phyloP scores from a whole-genome alignment of 2,888 invertebrate genomes.

The Brachyopa scutellaris region DNA sequence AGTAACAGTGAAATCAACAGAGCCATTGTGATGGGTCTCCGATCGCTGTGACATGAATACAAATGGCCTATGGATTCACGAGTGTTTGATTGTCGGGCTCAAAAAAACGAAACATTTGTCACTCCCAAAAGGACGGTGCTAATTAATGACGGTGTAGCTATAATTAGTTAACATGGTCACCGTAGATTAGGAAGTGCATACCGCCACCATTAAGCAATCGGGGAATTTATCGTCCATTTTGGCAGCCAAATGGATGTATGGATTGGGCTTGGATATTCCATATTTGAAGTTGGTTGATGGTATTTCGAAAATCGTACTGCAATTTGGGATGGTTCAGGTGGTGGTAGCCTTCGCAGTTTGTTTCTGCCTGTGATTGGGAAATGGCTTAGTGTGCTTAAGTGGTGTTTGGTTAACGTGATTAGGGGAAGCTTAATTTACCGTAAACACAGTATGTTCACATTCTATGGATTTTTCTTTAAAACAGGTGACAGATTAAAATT shows the following conservation, averaged over 20 bases:
- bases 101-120: conserved; percentile 29
- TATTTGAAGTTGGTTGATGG: conserved; percentile 6
- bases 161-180: conserved; percentile 57
- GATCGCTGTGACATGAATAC: conserved; percentile 46
- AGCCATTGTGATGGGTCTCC: conserved; percentile 28
- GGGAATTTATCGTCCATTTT: conserved; percentile 2
- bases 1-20: conserved; percentile 58
- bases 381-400: background rate
- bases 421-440: background rate
- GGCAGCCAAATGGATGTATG: conserved; percentile 15
- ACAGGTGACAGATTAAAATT: no score
- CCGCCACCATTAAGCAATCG: background rate
- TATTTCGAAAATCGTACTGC: conserved; percentile 23
- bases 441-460: no score
- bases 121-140: conserved; percentile 33
- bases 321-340: conserved; percentile 32
- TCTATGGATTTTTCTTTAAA: no score
- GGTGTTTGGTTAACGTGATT: background rate
- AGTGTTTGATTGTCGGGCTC: background rate
- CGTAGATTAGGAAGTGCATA: conserved; percentile 52
- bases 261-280: conserved; percentile 27
- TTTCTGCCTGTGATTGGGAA: conserved; percentile 29
- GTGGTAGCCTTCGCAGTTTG: conserved; percentile 35
- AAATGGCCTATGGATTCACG: conserved; percentile 31
- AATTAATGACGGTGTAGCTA: conserved; percentile 36